phyloP scores from a whole-genome alignment of 1,140 invertebrate genomes.

The Danaus plexippus region DNA sequence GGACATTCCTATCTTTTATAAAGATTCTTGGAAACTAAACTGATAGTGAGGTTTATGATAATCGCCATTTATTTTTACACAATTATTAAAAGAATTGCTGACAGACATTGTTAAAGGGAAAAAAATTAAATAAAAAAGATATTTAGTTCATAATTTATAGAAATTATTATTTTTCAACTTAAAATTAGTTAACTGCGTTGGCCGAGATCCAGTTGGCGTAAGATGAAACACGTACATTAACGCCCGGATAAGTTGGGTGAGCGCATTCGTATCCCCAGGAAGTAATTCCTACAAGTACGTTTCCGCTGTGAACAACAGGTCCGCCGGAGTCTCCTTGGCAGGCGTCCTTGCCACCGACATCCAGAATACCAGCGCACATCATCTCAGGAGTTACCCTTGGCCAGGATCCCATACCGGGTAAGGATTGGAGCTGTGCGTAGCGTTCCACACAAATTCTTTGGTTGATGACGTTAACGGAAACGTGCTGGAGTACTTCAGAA shows the following conservation, averaged over 20 bases:
- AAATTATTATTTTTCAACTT: too few species aligned
- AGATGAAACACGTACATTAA: slow-evolving; percentile 64
- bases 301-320: slow-evolving; percentile 67
- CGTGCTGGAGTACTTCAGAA: slow-evolving; percentile 30
- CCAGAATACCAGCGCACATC: slow-evolving; percentile 41
- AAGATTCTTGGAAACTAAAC: too few species aligned
- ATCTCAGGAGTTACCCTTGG: slow-evolving; percentile 39
- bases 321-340: slow-evolving; percentile 80
- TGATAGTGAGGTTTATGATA: too few species aligned
- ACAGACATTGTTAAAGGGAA: too few species aligned
- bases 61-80: too few species aligned
- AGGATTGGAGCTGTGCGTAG: slow-evolving; percentile 35
- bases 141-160: too few species aligned
- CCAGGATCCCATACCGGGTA: slow-evolving; percentile 19
- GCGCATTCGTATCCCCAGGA: slow-evolving; percentile 74
- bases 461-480: slow-evolving; percentile 63
- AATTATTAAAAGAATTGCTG: too few species aligned
- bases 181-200: slow-evolving; percentile 14
- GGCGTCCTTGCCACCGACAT: slow-evolving; percentile 59
- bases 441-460: slow-evolving; percentile 43
- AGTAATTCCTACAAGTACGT: slow-evolving; percentile 68
- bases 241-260: slow-evolving; percentile 63
- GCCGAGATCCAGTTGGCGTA: slow-evolving; percentile 73
- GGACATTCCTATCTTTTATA: too few species aligned
- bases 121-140: too few species aligned